A percentile compares a stretch with the other conserved stretches of the same genome.
phyloP scores from a whole-genome alignment of 2,113 vertebrate species.

The Saimiri boliviensis region DNA sequence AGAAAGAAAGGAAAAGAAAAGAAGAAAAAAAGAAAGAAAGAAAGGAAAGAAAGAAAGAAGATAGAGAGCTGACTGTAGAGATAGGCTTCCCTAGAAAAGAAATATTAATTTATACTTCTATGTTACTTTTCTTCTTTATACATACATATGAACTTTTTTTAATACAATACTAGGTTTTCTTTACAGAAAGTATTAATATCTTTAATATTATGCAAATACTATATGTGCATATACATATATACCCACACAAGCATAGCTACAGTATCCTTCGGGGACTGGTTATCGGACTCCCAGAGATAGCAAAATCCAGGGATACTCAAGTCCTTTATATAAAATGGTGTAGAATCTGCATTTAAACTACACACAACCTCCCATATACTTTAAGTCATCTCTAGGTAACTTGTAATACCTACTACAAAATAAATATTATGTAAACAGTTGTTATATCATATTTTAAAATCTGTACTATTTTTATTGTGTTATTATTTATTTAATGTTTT shows the following conservation, averaged over 20 bases:
- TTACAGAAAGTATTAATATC: not conserved
- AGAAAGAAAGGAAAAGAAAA: too few species aligned
- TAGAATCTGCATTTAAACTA: not conserved
- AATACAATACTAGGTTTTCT: not conserved
- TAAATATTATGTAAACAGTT: not conserved
- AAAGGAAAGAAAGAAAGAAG: too few species aligned
- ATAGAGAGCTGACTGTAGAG: not conserved
- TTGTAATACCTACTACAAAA: not conserved
- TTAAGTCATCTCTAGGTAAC: not conserved
- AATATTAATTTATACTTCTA: not conserved
- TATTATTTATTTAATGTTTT: not conserved
- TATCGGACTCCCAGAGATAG: not conserved
- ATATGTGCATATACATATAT: not conserved
- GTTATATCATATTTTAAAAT: not conserved
- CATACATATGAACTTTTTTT: not conserved
- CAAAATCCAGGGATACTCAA: not conserved
- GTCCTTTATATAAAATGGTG: not conserved
- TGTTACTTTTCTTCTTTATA: not conserved
- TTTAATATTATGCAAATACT: not conserved
- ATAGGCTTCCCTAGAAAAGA: not conserved
- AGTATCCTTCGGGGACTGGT: too few species aligned
- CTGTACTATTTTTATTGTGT: not conserved
- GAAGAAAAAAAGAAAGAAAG: too few species aligned
- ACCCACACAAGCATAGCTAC: not conserved
- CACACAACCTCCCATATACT: not conserved